Evolutionary conservation across 2,888 invertebrate species (phyloP).

Genomic region (Drosophila birchii): DNA sequence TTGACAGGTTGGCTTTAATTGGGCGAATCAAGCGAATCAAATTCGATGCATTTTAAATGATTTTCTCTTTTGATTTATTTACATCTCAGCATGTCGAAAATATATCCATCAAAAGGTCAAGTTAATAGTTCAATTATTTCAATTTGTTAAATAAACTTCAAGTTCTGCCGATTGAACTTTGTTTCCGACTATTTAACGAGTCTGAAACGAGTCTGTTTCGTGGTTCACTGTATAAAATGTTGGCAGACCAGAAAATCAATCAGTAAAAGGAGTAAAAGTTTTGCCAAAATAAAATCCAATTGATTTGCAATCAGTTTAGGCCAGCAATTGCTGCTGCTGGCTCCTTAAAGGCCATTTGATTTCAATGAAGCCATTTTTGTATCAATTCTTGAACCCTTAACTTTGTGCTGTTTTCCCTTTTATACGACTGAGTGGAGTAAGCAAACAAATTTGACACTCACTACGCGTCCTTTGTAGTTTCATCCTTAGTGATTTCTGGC

Average conservation of each 20-base stretch:
- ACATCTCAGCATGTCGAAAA: neutral
- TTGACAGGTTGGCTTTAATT: constrained; percentile 5
- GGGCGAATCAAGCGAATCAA: constrained; percentile 5
- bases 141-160: neutral
- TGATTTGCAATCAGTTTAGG: neutral
- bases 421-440: neutral
- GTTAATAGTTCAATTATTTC: neutral
- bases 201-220: constrained; percentile 1
- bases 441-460: constrained; percentile 41
- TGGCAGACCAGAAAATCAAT: neutral
- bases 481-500: constrained; percentile 13
- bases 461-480: constrained; percentile 20
- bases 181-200: neutral
- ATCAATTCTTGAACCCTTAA: constrained; percentile 35
- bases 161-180: neutral
- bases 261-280: constrained; percentile 6
- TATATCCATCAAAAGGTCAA: neutral
- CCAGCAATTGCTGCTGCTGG: neutral
- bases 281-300: constrained; percentile 5
- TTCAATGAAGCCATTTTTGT: constrained; percentile 28
- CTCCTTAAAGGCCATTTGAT: constrained; percentile 4
- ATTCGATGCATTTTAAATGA: constrained; percentile 9
- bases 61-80: neutral
- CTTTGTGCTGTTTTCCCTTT: constrained; percentile 4
- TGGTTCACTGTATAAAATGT: neutral